Conservation (phyloP, 2,888 invertebrate genomes). For the Quadroppia sp. region DNA sequence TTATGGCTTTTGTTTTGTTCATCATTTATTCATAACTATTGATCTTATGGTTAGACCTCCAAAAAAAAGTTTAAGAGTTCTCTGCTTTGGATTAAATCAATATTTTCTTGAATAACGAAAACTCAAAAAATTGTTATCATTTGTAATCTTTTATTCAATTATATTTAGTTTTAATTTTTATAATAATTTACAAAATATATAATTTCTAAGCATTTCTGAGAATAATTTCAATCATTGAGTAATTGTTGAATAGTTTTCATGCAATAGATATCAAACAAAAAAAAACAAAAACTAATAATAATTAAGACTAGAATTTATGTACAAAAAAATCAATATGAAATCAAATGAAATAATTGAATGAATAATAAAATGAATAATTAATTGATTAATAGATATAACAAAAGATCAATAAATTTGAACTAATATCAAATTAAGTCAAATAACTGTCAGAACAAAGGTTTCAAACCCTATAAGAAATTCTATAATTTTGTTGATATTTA, state of each 20-base stretch:
- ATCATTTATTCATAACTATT: conserved; percentile 12
- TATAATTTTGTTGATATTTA: neutral
- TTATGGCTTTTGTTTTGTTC: neutral
- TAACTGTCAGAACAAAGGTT: neutral
- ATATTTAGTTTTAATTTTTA: no score
- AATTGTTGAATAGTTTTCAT: no score
- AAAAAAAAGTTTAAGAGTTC: neutral
- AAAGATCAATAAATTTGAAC: neutral
- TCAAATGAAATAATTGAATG: neutral
- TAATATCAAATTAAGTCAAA: neutral
- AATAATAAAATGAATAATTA: neutral
- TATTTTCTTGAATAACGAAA: neutral
- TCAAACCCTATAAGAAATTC: neutral
- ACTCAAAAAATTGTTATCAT: neutral
- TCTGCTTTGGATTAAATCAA: neutral
- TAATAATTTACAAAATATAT: no score
- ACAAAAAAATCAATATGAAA: neutral
- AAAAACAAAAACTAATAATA: no score
- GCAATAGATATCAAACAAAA: no score
- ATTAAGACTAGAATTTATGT: neutral
- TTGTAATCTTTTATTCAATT: no score
- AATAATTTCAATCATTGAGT: no score
- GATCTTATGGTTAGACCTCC: neutral
- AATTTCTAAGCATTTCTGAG: no score
- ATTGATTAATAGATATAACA: neutral